phyloP scores from a whole-genome alignment of 2,113 vertebrate species.

The Oceanodroma tethys region DNA sequence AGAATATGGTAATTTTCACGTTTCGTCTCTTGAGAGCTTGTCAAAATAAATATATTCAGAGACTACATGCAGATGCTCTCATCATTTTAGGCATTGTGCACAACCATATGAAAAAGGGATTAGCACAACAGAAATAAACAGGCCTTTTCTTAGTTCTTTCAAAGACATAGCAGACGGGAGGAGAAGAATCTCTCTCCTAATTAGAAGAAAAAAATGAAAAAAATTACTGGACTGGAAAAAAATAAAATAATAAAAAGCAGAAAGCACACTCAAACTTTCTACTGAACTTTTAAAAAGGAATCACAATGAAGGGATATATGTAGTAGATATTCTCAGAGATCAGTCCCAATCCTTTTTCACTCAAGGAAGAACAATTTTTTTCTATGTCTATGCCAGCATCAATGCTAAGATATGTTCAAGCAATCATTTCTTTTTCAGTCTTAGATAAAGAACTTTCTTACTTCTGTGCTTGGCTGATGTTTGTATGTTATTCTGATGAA shows the following conservation, averaged over 20 bases:
- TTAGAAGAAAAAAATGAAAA: conserved; percentile 15
- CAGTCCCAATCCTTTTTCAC: neutral
- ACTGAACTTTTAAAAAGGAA: neutral
- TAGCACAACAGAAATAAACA: conserved; percentile 32
- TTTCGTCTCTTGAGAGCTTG: neutral
- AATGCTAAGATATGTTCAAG: neutral
- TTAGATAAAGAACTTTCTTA: neutral
- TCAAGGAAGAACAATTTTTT: neutral
- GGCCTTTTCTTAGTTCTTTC: conserved; percentile 14
- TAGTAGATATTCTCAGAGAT: neutral
- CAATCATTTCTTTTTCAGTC: neutral
- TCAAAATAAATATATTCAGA: conserved; percentile 55
- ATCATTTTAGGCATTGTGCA: conserved; percentile 34
- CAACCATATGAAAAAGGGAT: conserved; percentile 15
- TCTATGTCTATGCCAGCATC: neutral
- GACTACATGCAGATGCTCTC: conserved; percentile 17
- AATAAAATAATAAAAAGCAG: neutral
- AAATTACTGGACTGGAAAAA: neutral
- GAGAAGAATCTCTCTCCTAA: neutral
- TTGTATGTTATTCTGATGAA: neutral
- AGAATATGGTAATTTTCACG: conserved; percentile 21
- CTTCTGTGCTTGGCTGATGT: neutral
- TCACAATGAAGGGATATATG: neutral
- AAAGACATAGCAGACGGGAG: neutral
- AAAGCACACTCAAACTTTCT: neutral